Evolutionary conservation across 2,888 invertebrate genomes (phyloP).

Genomic region (Steinernema carpocapsae): DNA sequence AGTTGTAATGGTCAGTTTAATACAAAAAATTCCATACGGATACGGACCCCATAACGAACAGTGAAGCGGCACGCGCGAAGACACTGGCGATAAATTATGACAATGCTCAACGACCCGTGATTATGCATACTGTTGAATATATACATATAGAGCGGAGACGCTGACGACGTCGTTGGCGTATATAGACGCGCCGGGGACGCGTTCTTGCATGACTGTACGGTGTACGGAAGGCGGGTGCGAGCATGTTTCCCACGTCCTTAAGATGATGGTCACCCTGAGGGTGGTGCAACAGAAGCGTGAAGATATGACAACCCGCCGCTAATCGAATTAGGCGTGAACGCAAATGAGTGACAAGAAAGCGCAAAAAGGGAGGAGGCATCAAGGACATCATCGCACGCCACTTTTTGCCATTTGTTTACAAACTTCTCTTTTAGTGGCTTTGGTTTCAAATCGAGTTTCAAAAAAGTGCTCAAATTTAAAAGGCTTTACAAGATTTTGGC

Average conservation of each 20-base stretch:
- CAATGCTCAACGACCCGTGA: conserved; percentile 30
- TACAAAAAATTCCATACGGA: not conserved
- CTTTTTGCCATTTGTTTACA: conserved; percentile 27
- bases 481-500: not conserved
- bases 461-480: too few relatives aligned
- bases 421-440: not conserved
- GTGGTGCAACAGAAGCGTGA: conserved; percentile 12
- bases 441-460: too few relatives aligned
- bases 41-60: not conserved
- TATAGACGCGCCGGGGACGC: not conserved
- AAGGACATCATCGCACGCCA: conserved; percentile 31
- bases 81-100: conserved; percentile 36
- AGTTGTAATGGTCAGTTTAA: too few relatives aligned
- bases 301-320: conserved; percentile 33
- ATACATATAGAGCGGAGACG: conserved; percentile 5
- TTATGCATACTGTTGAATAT: conserved; percentile 35
- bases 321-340: conserved; percentile 35
- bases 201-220: not conserved
- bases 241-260: conserved; percentile 3
- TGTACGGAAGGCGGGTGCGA: not conserved
- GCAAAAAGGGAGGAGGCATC: conserved; percentile 17
- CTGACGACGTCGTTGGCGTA: too few relatives aligned
- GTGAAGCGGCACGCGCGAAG: conserved; percentile 31
- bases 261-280: conserved; percentile 6
- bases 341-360: conserved; percentile 26